These are phyloP conservation scores for Bolinopsis microptera DNA, from an alignment of 37 sponge, comb jelly and placozoan genomes.

Conservation along the genomic window DNA sequence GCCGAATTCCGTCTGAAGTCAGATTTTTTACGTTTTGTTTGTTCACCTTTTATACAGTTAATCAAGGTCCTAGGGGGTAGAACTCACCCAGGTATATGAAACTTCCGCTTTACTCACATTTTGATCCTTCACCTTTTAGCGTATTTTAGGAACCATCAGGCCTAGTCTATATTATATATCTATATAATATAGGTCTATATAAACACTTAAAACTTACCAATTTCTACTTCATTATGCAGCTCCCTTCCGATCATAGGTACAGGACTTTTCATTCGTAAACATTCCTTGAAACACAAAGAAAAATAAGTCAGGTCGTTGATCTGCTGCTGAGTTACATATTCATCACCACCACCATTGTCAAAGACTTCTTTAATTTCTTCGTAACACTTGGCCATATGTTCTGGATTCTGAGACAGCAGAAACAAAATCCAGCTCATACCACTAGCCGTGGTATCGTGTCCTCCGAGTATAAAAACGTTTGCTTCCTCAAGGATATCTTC, in stretches of 20 bases:
- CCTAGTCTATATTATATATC: too few species aligned
- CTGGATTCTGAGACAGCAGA: slow-evolving; percentile 1
- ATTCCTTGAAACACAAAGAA: background rate
- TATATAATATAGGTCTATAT: too few species aligned
- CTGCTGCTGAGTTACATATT: slow-evolving; percentile 9
- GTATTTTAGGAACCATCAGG: too few species aligned
- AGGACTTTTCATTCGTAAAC: background rate
- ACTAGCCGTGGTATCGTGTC: slow-evolving; percentile 33
- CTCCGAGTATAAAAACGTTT: background rate
- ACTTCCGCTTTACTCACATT: too few species aligned
- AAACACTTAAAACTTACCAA: too few species aligned
- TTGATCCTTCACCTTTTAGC: too few species aligned
- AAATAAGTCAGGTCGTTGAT: background rate
- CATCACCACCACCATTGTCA: background rate
- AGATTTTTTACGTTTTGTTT: too few species aligned
- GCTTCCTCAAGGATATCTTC: slow-evolving; percentile 5
- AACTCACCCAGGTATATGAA: too few species aligned
- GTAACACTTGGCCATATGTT: background rate
- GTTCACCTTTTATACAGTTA: too few species aligned
- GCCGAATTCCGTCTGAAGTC: background rate
- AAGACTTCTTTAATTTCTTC: slow-evolving; percentile 4
- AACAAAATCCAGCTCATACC: background rate
- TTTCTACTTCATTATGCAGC: background rate
- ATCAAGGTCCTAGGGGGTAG: too few species aligned
- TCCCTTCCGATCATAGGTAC: background rate